Evolutionary conservation across 2,888 invertebrate species (phyloP), one percentile per base, ranked within the genome.

Genomic region (Phragmatobia fuliginosa): DNA sequence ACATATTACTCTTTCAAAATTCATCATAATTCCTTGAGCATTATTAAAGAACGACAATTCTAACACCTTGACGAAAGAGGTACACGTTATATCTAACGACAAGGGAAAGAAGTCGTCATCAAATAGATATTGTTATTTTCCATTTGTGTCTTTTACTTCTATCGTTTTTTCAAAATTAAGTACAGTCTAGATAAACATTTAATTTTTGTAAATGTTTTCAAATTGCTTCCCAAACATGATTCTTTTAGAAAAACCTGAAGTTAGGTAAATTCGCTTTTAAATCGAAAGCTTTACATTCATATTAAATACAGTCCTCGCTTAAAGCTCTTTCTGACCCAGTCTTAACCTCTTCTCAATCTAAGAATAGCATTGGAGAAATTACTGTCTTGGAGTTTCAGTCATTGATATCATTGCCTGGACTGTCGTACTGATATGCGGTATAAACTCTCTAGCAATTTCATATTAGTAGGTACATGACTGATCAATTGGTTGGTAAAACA

Each of bases 311-410:
- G 60, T 60, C 60, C 32, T 21, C 21, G n/a, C 21, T 60, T 60
- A 60, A 60, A 60, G 60, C 60, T 60, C 21, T 11, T 21, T 11
- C 32, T 33, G 18, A 14, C 32, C 31, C 33, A 60, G 60, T 60
- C 60, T 60, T 60, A 33, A 33, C 33, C 60, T 60, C 60, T 33
- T n/a, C 56, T 56, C 49, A n/a, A 52, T n/a, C 10, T 52, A 52
- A 25, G 25, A 52, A 52, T 25, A 52, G 25, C n/a, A n/a, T 49
- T 7, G n/a, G 25, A 25, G 25, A 25, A 52, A 52, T 52, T 49
- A 49, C 8, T 10, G 21, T 52, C 11, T 52, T 11, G 49, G 49
- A 52, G 11, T 52, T n/a, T 11, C 25, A 4, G 49, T 25, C 25
- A 52, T 52, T 25, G 49, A 11, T 52, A 11, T 52, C 10, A 52